phyloP scores from a whole-genome alignment of 2,888 invertebrate genomes.

The Parnassius smintheus region DNA sequence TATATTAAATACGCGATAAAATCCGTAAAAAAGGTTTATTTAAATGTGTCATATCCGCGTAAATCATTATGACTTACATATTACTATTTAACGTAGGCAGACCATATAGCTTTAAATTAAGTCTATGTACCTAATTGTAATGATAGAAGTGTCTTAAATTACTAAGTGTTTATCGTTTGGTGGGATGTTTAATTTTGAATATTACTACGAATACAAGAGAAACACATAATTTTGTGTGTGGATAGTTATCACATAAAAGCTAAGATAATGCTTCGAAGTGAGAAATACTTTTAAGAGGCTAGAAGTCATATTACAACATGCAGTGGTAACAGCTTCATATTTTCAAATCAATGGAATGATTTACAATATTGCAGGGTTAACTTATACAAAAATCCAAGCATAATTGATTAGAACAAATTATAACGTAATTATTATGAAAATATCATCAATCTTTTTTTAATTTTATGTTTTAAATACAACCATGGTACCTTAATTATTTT shows the following conservation, averaged over 20 bases:
- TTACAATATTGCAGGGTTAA: constrained; percentile 13
- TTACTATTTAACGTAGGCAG: constrained; percentile 13
- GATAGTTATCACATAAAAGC: constrained; percentile 5
- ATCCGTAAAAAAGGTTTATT: too few species aligned
- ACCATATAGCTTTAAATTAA: constrained; percentile 12
- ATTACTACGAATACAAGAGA: constrained; percentile 10
- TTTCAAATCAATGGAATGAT: constrained; percentile 29
- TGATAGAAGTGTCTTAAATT: constrained; percentile 25
- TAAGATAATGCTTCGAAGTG: not conserved
- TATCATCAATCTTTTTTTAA: not conserved
- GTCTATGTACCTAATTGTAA: constrained; percentile 14
- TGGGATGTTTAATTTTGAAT: constrained; percentile 40
- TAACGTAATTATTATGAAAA: not conserved
- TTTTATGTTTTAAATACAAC: too few species aligned
- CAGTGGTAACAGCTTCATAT: constrained; percentile 23
- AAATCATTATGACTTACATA: not conserved
- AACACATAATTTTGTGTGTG: not conserved
- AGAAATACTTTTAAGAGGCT: constrained; percentile 18
- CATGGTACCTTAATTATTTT: too few species aligned
- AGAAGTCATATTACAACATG: constrained; percentile 6
- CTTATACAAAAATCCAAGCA: too few species aligned
- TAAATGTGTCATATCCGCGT: too few species aligned
- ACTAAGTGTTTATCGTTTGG: constrained; percentile 30
- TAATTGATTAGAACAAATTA: too few species aligned
- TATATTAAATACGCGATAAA: too few species aligned